Conservation (phyloP, 2,797 vertebrate species). For the Serranus cabrilla region DNA sequence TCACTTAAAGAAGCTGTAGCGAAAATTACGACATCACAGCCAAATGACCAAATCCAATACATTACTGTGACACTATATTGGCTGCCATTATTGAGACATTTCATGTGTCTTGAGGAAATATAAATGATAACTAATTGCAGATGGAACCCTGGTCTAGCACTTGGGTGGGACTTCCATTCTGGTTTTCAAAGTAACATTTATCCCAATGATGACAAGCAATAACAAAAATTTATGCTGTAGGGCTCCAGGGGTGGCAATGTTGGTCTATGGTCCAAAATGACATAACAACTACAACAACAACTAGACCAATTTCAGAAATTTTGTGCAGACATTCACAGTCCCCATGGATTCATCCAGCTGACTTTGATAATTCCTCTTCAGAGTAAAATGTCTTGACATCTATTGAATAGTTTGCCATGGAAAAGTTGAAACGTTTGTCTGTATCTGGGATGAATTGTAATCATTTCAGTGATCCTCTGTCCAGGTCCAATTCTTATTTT, state of each 20-base stretch:
- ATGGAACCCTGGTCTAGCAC: neutral
- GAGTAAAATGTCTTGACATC: neutral
- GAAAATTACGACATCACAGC: neutral
- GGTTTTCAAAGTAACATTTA: neutral
- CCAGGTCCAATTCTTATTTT: too few species aligned
- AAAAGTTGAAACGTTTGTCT: neutral
- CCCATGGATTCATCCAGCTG: neutral
- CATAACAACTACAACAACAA: too few species aligned
- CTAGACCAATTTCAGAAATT: neutral
- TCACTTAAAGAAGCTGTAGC: constrained; percentile 5
- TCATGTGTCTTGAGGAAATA: neutral
- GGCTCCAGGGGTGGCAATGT: neutral
- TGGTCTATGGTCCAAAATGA: neutral
- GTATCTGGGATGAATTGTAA: too few species aligned
- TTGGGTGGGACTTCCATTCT: neutral
- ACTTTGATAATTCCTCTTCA: neutral
- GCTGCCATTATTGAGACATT: neutral
- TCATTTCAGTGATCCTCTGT: too few species aligned
- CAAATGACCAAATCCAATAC: neutral
- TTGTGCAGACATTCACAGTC: neutral
- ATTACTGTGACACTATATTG: neutral
- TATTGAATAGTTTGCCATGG: neutral
- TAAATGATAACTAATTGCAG: neutral
- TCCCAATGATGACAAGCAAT: neutral
- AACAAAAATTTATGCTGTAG: too few species aligned